Conservation (phyloP, 2,113 vertebrate species). For the Saccopteryx leptura region DNA sequence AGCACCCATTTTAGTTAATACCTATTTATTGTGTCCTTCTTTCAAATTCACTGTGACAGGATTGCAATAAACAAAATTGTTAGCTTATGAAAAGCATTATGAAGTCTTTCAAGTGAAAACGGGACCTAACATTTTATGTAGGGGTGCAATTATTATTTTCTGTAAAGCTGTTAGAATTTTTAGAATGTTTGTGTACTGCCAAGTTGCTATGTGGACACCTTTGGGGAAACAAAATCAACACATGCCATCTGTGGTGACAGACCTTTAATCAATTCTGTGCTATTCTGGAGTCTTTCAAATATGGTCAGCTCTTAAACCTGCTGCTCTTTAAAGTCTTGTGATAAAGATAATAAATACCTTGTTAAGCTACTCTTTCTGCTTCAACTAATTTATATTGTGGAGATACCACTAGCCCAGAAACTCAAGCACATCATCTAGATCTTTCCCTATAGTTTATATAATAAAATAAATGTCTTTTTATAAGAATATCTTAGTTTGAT, state of each 20-base stretch:
- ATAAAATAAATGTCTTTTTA: background rate
- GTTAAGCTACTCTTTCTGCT: conserved; percentile 33
- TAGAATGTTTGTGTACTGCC: conserved; percentile 72
- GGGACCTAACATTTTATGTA: conserved; percentile 55
- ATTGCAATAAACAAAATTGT: conserved; percentile 3
- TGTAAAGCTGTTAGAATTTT: conserved; percentile 65
- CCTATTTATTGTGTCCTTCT: background rate
- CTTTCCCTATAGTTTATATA: background rate
- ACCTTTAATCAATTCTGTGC: conserved; percentile 64
- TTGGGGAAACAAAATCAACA: conserved; percentile 75
- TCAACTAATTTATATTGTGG: conserved; percentile 36
- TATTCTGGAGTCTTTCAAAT: conserved; percentile 62
- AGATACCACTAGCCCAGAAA: background rate
- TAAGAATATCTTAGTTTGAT: background rate
- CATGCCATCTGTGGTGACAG: conserved; percentile 74
- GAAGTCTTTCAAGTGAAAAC: conserved; percentile 67
- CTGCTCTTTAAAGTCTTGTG: conserved; percentile 52
- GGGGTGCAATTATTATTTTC: conserved; percentile 67
- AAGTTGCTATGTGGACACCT: conserved; percentile 75
- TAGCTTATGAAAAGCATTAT: conserved; percentile 52
- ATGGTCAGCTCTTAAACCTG: conserved; percentile 26
- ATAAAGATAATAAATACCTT: conserved; percentile 54
- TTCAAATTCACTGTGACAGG: conserved; percentile 60
- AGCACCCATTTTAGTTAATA: conserved; percentile 37
- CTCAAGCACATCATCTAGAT: background rate